phyloP scores from a whole-genome alignment of 2,113 vertebrate species.

The Excalfactoria chinensis region DNA sequence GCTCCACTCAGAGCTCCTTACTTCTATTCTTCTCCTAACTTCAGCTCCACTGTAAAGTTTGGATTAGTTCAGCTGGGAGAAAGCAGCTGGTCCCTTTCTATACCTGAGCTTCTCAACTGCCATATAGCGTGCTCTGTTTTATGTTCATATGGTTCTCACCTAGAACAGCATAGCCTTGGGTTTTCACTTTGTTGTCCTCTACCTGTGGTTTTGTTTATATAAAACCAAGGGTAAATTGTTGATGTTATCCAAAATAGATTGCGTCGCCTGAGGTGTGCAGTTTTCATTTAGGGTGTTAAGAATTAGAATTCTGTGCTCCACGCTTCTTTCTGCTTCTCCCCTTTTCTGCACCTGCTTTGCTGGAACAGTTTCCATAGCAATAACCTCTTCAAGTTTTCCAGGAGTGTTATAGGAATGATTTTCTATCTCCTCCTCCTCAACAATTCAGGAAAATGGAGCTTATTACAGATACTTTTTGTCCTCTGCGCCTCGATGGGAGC shows the following conservation, averaged over 20 bases:
- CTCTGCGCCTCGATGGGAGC: constrained; percentile 55
- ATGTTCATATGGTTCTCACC: not conserved
- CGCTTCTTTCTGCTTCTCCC: not conserved
- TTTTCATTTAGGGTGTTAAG: constrained; percentile 55
- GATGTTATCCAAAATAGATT: constrained; percentile 53
- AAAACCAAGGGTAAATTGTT: constrained; percentile 54
- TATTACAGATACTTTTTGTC: constrained; percentile 70
- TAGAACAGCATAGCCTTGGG: not conserved
- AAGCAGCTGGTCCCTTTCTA: not conserved
- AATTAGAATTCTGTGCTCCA: not conserved
- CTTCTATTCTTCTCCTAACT: constrained; percentile 29
- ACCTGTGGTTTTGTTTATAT: constrained; percentile 54
- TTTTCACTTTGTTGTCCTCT: constrained; percentile 28
- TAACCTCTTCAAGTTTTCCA: constrained; percentile 84
- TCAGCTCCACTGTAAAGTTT: not conserved
- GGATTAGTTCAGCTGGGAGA: not conserved
- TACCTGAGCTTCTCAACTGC: constrained; percentile 6
- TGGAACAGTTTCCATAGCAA: constrained; percentile 82
- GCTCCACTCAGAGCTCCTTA: not conserved
- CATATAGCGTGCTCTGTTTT: not conserved
- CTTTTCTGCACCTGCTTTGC: constrained; percentile 42
- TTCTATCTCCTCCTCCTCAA: constrained; percentile 74
- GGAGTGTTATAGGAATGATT: constrained; percentile 79
- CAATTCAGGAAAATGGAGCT: constrained; percentile 75
- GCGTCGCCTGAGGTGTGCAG: not conserved